These are phyloP conservation scores for Eleutherodactylus coqui DNA, from an alignment of 2,797 vertebrate species.

Conservation along the genomic window DNA sequence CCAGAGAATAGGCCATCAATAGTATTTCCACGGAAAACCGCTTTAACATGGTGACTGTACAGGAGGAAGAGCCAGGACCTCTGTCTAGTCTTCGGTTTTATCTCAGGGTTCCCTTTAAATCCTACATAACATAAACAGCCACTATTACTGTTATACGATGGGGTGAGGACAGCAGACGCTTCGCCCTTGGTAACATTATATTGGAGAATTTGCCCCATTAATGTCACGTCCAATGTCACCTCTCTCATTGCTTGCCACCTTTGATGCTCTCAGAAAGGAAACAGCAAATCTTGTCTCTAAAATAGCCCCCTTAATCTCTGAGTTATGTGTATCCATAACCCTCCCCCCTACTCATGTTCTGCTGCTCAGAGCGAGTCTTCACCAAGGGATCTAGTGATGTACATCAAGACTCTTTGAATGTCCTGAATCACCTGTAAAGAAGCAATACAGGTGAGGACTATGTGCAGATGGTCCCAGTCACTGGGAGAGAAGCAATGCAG, in stretches of 20 bases:
- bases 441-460: not conserved
- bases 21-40: no score
- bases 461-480: no score
- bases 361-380: not conserved
- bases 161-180: no score
- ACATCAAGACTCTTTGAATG: not conserved
- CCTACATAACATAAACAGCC: not conserved
- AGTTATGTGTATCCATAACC: conserved; percentile 19
- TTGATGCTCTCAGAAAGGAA: conserved; percentile 54
- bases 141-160: not conserved
- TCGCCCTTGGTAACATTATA: not conserved
- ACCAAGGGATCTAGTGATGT: not conserved
- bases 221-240: conserved; percentile 34
- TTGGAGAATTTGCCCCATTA: not conserved
- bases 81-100: not conserved
- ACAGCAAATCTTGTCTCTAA: conserved; percentile 41
- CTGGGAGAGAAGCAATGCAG: no score
- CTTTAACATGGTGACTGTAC: not conserved
- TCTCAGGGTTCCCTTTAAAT: not conserved
- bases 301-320: conserved; percentile 53
- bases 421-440: not conserved
- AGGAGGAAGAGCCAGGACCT: not conserved
- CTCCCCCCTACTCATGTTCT: not conserved
- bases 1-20: no score
- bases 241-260: conserved; percentile 4